phyloP scores from a whole-genome alignment of 2,888 invertebrate genomes.

The Panopea generosa region DNA sequence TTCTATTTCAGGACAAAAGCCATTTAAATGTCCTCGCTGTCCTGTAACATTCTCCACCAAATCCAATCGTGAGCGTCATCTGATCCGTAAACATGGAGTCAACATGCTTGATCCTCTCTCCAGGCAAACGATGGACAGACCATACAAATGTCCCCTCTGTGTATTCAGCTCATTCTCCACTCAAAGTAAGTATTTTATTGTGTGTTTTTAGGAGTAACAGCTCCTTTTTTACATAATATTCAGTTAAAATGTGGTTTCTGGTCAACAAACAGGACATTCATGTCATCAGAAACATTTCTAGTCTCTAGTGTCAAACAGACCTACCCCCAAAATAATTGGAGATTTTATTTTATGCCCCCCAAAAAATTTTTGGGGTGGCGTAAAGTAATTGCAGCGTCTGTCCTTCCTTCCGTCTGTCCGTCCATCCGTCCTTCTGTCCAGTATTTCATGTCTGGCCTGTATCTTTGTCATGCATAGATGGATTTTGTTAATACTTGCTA shows the following conservation, averaged over 20 bases:
- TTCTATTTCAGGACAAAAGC: slow-evolving; percentile 90
- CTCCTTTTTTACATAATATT: neutral
- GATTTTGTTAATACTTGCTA: too few species aligned
- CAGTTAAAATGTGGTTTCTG: neutral
- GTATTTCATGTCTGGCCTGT: too few species aligned
- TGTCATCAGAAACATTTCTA: neutral
- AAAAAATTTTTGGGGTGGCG: too few species aligned
- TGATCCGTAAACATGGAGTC: slow-evolving; percentile 93
- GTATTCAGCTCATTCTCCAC: slow-evolving; percentile 94
- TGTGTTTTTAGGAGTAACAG: too few species aligned
- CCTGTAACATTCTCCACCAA: slow-evolving; percentile 97
- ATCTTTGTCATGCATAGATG: too few species aligned
- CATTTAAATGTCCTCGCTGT: slow-evolving; percentile 97
- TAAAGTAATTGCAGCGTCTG: too few species aligned
- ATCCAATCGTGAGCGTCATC: slow-evolving; percentile 98
- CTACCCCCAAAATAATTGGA: too few species aligned
- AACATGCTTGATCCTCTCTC: slow-evolving; percentile 86
- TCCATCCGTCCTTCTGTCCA: too few species aligned
- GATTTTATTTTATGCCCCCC: too few species aligned
- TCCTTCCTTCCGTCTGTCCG: too few species aligned
- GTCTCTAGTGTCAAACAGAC: too few species aligned
- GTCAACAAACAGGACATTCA: neutral
- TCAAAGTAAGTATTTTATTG: slow-evolving; percentile 84
- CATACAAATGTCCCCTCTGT: slow-evolving; percentile 90
- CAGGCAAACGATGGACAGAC: slow-evolving; percentile 86